A percentile compares a stretch with the other conserved stretches of the same genome.
Conservation (phyloP, 2,797 vertebrate genomes). For the Callimico goeldii region DNA sequence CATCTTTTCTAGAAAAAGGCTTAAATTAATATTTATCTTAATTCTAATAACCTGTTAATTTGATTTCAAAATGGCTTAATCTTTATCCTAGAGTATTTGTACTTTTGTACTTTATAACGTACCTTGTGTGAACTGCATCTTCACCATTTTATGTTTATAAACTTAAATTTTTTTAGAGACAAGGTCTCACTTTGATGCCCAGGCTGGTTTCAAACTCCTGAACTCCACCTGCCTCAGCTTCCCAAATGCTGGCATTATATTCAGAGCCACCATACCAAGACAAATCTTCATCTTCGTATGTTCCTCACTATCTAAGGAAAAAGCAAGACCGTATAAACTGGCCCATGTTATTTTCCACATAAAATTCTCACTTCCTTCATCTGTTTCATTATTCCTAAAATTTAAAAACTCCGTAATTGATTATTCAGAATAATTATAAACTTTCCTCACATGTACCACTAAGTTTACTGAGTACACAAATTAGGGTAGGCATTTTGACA, state of each 20-base stretch:
- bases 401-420: not conserved
- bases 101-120: not conserved
- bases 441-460: not conserved
- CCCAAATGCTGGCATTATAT: not conserved
- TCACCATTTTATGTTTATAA: too few species aligned
- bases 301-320: not conserved
- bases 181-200: too few species aligned
- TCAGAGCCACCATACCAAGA: not conserved
- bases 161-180: too few species aligned
- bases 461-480: not conserved
- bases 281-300: not conserved
- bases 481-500: not conserved
- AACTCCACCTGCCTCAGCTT: not conserved
- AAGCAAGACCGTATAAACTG: not conserved
- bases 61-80: not conserved
- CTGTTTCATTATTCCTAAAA: not conserved
- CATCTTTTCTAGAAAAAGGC: not conserved
- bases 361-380: not conserved
- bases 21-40: not conserved
- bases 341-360: not conserved
- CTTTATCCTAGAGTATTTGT: not conserved
- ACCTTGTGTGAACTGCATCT: not conserved
- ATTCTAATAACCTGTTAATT: not conserved
- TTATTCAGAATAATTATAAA: not conserved
- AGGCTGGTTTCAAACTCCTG: too few species aligned